These are phyloP conservation scores for Lasioglossum villosulum DNA, from an alignment of 2,888 invertebrate species.

Conservation along the genomic window DNA sequence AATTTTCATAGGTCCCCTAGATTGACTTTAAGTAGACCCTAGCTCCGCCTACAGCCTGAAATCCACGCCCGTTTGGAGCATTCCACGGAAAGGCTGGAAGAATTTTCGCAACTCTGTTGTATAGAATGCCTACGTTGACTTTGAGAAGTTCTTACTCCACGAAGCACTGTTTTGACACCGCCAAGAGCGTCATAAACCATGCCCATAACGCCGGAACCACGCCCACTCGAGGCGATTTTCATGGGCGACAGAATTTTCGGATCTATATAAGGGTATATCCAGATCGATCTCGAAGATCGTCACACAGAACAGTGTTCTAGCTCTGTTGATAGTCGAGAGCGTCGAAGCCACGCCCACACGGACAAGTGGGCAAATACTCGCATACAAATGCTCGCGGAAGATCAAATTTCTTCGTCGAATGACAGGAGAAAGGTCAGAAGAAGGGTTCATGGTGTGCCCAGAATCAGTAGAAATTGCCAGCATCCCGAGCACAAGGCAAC, in stretches of 20 bases:
- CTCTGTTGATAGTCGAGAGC: not conserved
- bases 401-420: not conserved
- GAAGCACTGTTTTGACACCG: not conserved
- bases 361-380: no score
- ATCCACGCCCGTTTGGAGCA: no score
- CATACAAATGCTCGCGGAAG: no score
- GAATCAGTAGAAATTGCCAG: not conserved
- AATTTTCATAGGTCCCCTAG: not conserved
- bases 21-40: not conserved
- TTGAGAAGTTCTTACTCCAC: not conserved
- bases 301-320: not conserved
- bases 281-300: not conserved
- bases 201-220: not conserved
- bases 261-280: not conserved
- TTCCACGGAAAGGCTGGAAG: not conserved
- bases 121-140: not conserved
- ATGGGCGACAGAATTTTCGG: not conserved
- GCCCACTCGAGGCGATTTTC: not conserved
- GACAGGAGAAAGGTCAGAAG: not conserved
- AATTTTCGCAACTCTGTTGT: not conserved
- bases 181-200: not conserved
- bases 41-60: not conserved
- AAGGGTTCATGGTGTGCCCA: not conserved
- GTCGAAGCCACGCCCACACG: not conserved
- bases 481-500: no score